Evolutionary conservation across 2,113 vertebrate species (phyloP).

Genomic region (Scolopax mira): DNA sequence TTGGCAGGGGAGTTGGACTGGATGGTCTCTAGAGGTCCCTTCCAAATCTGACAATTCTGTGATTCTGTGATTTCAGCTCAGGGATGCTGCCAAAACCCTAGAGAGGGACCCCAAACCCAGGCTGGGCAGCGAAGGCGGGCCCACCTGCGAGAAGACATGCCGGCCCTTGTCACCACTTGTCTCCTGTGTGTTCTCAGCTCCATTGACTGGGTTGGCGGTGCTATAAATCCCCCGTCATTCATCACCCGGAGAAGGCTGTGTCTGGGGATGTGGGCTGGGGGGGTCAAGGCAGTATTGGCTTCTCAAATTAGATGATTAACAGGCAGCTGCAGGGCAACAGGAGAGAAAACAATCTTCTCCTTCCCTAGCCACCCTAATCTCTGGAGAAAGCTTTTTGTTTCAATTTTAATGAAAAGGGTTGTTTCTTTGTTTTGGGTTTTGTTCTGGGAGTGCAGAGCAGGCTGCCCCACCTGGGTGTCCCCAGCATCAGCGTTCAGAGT

Average conservation of each 20-base stretch:
- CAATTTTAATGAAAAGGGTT: constrained; percentile 37
- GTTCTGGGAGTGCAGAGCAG: not conserved
- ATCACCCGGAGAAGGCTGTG: not conserved
- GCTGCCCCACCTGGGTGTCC: not conserved
- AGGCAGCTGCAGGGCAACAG: constrained; percentile 39
- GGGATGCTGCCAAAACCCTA: not conserved
- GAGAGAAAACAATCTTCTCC: constrained; percentile 35
- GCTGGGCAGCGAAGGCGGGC: not conserved
- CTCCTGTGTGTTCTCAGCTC: not conserved
- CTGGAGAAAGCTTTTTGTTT: constrained; percentile 35
- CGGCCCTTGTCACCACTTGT: rapidly evolving
- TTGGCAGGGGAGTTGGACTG: too few species aligned
- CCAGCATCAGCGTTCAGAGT: not conserved
- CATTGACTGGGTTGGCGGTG: not conserved
- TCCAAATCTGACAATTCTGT: too few species aligned
- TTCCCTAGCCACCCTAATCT: not conserved
- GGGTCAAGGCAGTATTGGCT: constrained; percentile 41
- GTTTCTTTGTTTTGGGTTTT: not conserved
- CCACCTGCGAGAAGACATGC: not conserved
- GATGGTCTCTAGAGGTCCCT: too few species aligned
- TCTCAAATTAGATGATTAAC: constrained; percentile 65
- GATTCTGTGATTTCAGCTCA: not conserved
- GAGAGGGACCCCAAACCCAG: not conserved
- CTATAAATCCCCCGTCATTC: constrained; percentile 34
- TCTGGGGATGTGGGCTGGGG: not conserved